Percentiles rank a stretch among this genome's conserved stretches.
Evolutionary conservation across 1,140 invertebrate genomes (phyloP).

Genomic region (Penaeus vannamei): DNA sequence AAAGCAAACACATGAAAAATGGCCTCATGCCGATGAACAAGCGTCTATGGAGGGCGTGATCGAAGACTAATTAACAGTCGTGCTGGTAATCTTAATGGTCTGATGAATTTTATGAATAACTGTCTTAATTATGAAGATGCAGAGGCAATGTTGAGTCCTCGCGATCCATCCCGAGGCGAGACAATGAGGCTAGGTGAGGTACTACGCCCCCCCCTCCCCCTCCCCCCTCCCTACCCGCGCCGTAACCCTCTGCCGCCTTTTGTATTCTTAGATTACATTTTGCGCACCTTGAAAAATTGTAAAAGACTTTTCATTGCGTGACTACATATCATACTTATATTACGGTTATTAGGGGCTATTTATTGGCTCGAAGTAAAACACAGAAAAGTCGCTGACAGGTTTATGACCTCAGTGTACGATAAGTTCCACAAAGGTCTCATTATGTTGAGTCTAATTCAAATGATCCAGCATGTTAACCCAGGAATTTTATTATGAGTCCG

Average conservation of each 20-base stretch:
- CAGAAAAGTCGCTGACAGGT: constrained; percentile 59
- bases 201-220: not conserved
- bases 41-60: not conserved
- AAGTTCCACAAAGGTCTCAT: constrained; percentile 47
- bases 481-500: too few relatives aligned
- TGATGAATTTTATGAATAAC: too few relatives aligned
- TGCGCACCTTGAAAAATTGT: constrained; percentile 48
- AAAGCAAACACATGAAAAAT: constrained; percentile 24
- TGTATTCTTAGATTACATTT: constrained; percentile 36
- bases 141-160: too few relatives aligned
- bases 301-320: constrained; percentile 61
- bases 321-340: constrained; percentile 63
- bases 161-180: too few relatives aligned
- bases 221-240: too few relatives aligned
- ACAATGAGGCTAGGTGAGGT: not conserved
- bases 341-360: constrained; percentile 62
- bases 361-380: constrained; percentile 64
- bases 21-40: not conserved
- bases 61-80: not conserved
- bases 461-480: not conserved
- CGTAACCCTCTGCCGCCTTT: not conserved
- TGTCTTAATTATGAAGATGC: too few relatives aligned
- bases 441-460: constrained; percentile 61
- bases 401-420: constrained; percentile 45
- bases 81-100: not conserved